Percentiles rank a stretch among this genome's conserved stretches.
phyloP scores from a whole-genome alignment of 2,113 vertebrate genomes.

The Xyrauchen texanus region DNA sequence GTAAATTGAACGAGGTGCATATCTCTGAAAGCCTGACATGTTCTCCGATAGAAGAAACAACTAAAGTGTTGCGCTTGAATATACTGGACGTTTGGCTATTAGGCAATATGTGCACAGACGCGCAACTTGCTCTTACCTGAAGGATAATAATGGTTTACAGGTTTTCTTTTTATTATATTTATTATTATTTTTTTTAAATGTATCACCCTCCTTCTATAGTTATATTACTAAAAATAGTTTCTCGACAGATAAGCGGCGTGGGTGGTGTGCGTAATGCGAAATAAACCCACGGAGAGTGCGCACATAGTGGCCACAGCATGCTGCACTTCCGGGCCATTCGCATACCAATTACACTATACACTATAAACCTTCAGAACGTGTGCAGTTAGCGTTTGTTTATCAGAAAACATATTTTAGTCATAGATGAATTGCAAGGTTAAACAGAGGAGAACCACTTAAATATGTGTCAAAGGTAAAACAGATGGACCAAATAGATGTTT shows the following conservation, averaged over 20 bases:
- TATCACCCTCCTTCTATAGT: background rate
- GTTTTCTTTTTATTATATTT: too few species aligned
- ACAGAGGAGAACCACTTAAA: too few species aligned
- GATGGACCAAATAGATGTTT: too few species aligned
- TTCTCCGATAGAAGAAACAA: background rate
- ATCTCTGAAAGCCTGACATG: background rate
- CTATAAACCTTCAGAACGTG: conserved; percentile 1
- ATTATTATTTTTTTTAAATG: too few species aligned
- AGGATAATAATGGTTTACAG: too few species aligned
- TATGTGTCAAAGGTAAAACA: background rate
- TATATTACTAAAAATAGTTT: background rate
- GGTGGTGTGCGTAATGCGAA: conserved; percentile 41
- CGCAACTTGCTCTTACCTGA: too few species aligned
- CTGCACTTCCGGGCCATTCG: conserved; percentile 26
- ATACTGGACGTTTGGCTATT: background rate
- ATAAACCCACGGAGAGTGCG: conserved; percentile 32
- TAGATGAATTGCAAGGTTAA: background rate
- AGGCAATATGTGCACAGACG: too few species aligned
- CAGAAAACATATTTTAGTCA: background rate
- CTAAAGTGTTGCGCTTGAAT: background rate
- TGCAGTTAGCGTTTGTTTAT: background rate
- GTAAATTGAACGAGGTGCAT: too few species aligned
- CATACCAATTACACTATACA: background rate
- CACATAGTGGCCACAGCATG: conserved; percentile 33
- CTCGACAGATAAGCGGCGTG: conserved; percentile 22